Percentiles rank a stretch among this genome's conserved stretches.
Evolutionary conservation across 2,797 vertebrate genomes (phyloP).

Genomic region (Enteromius fasciolatus): DNA sequence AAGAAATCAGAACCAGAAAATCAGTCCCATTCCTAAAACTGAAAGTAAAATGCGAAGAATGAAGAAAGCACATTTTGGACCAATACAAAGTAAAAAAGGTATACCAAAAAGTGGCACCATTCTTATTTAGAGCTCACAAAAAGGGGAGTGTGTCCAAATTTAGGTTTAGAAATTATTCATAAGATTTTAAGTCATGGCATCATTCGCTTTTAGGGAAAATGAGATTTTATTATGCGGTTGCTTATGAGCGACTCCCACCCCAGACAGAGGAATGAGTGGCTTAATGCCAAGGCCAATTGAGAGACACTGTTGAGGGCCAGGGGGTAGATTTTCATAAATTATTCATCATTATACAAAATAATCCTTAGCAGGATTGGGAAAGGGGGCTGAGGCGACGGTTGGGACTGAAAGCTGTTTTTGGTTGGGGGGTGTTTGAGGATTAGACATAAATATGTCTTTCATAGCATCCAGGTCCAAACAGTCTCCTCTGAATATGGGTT

Average conservation of each 20-base stretch:
- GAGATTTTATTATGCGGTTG: conserved; percentile 77
- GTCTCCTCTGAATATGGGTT: conserved; percentile 32
- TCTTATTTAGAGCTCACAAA: conserved; percentile 50
- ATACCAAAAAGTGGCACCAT: conserved; percentile 29
- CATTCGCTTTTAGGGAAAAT: conserved; percentile 76
- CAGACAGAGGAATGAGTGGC: conserved; percentile 76
- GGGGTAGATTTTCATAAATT: conserved; percentile 82
- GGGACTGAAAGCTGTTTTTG: conserved; percentile 50
- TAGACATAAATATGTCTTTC: conserved; percentile 64
- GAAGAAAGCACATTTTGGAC: not conserved
- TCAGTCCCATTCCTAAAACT: not conserved
- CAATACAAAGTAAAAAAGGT: conserved; percentile 28
- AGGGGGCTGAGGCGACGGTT: conserved; percentile 60
- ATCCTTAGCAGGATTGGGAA: conserved; percentile 72
- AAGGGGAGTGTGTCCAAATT: conserved; percentile 65
- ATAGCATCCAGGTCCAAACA: conserved; percentile 47
- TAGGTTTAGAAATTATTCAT: conserved; percentile 74
- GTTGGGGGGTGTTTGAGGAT: conserved; percentile 54
- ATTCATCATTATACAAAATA: conserved; percentile 82
- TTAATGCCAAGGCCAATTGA: conserved; percentile 82
- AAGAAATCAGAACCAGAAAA: not conserved
- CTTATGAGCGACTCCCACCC: conserved; percentile 68
- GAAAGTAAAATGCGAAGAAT: not conserved
- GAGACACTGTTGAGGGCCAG: conserved; percentile 74
- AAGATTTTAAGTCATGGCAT: conserved; percentile 76